phyloP scores from a whole-genome alignment of 2,888 invertebrate species.

The Empis livida region DNA sequence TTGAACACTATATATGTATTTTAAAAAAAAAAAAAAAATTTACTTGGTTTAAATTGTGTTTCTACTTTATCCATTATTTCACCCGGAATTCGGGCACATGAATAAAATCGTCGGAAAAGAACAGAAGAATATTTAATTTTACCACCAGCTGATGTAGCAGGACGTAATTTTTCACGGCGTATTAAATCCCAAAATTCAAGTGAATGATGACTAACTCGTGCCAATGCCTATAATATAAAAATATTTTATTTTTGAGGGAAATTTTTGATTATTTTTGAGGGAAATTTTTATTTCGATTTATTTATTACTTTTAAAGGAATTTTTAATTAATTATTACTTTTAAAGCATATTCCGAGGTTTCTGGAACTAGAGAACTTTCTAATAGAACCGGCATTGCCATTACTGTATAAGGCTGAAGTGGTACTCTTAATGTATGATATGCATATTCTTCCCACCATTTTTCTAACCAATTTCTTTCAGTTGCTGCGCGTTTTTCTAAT shows the following conservation, averaged over 20 bases:
- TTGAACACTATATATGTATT: no score
- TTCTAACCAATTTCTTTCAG: conserved; percentile 42
- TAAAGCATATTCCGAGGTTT: conserved; percentile 22
- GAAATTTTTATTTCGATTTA: no score
- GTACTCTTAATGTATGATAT: conserved; percentile 38
- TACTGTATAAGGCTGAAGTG: conserved; percentile 39
- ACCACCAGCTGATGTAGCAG: conserved; percentile 30
- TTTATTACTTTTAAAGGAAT: no score
- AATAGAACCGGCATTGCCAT: conserved; percentile 36
- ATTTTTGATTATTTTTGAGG: no score
- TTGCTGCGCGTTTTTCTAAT: conserved; percentile 34
- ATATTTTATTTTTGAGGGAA: no score
- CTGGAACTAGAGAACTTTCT: conserved; percentile 22
- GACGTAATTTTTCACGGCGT: conserved; percentile 31
- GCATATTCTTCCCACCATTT: conserved; percentile 45
- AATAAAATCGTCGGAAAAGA: conserved; percentile 40
- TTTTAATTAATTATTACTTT: conserved; percentile 17
- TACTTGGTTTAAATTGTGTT: conserved; percentile 29
- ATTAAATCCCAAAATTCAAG: conserved; percentile 39
- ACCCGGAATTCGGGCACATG: conserved; percentile 38
- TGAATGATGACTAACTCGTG: conserved; percentile 24
- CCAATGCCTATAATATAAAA: conserved; percentile 17
- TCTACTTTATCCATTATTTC: conserved; percentile 32
- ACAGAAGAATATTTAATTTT: conserved; percentile 37
- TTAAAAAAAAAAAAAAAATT: conserved; percentile 3